Percentiles rank a stretch among this genome's conserved stretches.
These are phyloP conservation scores for Marisa cornuarietis DNA, from an alignment of 1,140 invertebrate species.

Conservation along the genomic window DNA sequence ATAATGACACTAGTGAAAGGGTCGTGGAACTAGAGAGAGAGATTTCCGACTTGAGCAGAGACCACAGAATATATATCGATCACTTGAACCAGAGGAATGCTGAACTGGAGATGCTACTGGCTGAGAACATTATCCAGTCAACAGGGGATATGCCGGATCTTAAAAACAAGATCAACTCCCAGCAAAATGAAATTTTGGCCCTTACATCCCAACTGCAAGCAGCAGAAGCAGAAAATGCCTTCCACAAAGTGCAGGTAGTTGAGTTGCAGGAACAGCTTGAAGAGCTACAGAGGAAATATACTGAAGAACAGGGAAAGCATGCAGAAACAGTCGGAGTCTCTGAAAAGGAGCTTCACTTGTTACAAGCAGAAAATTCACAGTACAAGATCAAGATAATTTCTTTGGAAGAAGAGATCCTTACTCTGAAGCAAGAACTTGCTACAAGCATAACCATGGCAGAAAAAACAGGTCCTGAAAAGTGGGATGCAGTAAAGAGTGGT, in stretches of 20 bases:
- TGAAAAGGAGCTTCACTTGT: background rate
- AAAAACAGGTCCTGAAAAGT: too few species aligned
- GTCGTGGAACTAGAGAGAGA: slow-evolving; percentile 2
- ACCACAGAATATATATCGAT: slow-evolving; percentile 2
- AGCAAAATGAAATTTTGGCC: slow-evolving; percentile 13
- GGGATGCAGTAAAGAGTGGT: too few species aligned
- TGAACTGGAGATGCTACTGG: background rate
- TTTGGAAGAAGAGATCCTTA: background rate
- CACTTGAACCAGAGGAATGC: slow-evolving; percentile 3
- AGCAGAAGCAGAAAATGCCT: slow-evolving; percentile 1
- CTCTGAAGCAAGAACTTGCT: slow-evolving; percentile 6
- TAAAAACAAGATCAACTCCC: slow-evolving; percentile 16
- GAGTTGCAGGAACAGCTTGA: slow-evolving; percentile 15
- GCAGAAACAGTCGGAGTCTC: too few species aligned
- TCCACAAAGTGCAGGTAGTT: slow-evolving; percentile 11
- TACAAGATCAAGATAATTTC: background rate
- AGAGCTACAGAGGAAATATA: background rate
- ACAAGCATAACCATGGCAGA: too few species aligned
- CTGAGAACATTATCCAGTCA: background rate
- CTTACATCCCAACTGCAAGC: slow-evolving; percentile 6
- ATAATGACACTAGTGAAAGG: background rate
- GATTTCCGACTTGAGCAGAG: slow-evolving; percentile 11
- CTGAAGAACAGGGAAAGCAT: slow-evolving; percentile 1
- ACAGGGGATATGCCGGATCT: background rate
- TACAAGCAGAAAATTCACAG: slow-evolving; percentile 3